These are phyloP conservation scores for Papilio xuthus DNA, from an alignment of 1,140 invertebrate species.

Conservation along the genomic window DNA sequence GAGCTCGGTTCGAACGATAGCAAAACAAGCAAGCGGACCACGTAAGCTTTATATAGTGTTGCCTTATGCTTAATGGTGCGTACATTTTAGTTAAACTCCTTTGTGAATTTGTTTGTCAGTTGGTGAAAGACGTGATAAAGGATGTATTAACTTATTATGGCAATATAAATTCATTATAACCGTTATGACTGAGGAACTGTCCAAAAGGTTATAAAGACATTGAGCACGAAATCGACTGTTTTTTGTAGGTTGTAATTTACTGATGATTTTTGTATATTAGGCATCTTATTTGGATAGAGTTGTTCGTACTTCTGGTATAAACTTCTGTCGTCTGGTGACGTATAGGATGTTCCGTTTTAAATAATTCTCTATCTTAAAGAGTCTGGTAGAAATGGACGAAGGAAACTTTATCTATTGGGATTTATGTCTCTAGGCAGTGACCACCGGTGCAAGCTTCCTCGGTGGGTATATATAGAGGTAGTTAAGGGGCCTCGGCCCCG, in stretches of 20 bases:
- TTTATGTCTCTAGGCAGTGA: constrained; percentile 4
- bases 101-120: constrained; percentile 1
- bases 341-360: neutral
- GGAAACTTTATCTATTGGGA: neutral
- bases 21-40: constrained; percentile 46
- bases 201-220: neutral
- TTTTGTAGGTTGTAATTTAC: neutral
- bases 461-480: neutral
- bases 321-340: neutral
- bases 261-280: neutral
- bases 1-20: constrained; percentile 47
- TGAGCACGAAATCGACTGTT: neutral
- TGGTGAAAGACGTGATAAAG: neutral
- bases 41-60: constrained; percentile 41
- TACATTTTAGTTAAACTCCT: constrained; percentile 6
- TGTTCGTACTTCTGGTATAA: neutral
- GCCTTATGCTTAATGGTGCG: constrained; percentile 25
- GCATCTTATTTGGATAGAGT: neutral
- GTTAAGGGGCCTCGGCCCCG: constrained; percentile 47
- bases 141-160: neutral
- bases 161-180: neutral
- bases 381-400: neutral
- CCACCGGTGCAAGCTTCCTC: neutral
- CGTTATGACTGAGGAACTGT: neutral
- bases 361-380: neutral